These are phyloP conservation scores for Lepeophtheirus nordmannii DNA, from an alignment of 2,888 invertebrate species.

Conservation along the genomic window DNA sequence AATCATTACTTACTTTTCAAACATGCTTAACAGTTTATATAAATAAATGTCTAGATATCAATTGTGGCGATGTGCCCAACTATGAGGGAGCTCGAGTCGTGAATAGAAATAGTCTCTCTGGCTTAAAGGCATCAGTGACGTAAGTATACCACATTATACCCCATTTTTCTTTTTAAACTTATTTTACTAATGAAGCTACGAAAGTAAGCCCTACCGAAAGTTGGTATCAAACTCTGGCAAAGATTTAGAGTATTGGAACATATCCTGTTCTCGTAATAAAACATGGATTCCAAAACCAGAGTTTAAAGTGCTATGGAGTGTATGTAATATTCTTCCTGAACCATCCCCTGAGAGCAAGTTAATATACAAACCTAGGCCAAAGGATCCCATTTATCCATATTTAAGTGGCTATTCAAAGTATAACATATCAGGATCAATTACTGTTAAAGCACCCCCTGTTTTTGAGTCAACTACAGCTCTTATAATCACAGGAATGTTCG, in stretches of 20 bases:
- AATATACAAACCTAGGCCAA: background rate
- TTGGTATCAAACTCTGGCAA: background rate
- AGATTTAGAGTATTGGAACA: background rate
- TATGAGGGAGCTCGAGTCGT: no score
- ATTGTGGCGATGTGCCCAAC: no score
- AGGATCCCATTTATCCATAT: background rate
- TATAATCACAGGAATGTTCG: background rate
- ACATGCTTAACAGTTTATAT: no score
- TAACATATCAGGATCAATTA: background rate
- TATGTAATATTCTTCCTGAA: background rate
- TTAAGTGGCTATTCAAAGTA: background rate
- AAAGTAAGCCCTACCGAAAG: no score
- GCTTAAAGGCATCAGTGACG: no score
- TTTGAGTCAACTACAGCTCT: background rate
- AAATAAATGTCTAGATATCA: no score
- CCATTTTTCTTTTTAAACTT: no score
- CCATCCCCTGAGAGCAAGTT: background rate
- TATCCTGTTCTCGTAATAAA: background rate
- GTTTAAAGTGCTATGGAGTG: background rate
- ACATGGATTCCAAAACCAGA: background rate
- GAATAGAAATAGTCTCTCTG: no score
- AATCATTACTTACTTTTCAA: no score
- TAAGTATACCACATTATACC: no score
- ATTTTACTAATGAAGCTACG: no score
- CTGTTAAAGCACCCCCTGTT: background rate